These are phyloP conservation scores for Hypanus sabinus DNA, from an alignment of 2,113 vertebrate species.

Conservation along the genomic window DNA sequence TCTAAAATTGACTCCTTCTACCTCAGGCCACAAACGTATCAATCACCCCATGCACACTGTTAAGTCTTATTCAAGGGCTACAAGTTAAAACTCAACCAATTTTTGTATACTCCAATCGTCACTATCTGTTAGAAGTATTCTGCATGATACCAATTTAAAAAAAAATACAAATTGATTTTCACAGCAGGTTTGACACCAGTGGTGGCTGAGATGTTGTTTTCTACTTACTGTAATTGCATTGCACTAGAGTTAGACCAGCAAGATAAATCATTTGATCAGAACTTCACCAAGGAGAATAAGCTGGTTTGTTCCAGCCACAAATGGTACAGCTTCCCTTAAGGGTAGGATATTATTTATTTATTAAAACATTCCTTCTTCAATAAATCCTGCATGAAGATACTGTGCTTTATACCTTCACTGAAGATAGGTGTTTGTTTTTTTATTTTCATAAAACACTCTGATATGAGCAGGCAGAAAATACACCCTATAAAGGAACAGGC, in stretches of 20 bases:
- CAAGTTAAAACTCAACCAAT: not conserved
- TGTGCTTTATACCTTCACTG: not conserved
- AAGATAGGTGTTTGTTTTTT: not conserved
- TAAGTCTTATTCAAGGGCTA: not conserved
- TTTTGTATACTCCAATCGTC: not conserved
- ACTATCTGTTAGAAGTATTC: not conserved
- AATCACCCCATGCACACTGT: no score
- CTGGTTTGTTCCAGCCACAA: not conserved
- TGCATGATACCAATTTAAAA: not conserved
- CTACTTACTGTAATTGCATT: not conserved
- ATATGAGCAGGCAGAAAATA: not conserved
- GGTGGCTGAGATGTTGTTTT: not conserved
- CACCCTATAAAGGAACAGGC: not conserved
- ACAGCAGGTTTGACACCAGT: not conserved
- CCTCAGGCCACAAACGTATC: no score
- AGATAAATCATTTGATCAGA: not conserved
- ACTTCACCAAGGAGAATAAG: not conserved
- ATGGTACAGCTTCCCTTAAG: not conserved
- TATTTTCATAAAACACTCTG: not conserved
- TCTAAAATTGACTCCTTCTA: no score
- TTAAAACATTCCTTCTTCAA: constrained; percentile 3
- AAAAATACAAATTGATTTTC: not conserved
- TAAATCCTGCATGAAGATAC: not conserved
- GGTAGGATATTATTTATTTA: not conserved
- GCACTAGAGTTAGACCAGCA: not conserved